These are phyloP conservation scores for Zygogramma bicolorata DNA, from an alignment of 2,888 invertebrate genomes.

Conservation along the genomic window DNA sequence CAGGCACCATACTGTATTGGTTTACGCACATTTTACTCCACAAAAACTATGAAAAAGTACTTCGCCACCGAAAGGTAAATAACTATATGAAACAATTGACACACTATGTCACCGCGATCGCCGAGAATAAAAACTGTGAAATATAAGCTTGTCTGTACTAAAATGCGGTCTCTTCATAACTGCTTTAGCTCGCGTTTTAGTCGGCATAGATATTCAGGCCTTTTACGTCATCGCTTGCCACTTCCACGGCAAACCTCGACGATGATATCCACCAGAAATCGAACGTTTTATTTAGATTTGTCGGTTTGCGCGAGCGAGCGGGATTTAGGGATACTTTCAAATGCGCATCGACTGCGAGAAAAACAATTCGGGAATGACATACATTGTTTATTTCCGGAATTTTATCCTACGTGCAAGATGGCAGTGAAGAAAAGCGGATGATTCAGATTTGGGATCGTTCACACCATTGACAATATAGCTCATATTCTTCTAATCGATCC, in stretches of 20 bases:
- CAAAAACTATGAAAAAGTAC: constrained; percentile 19
- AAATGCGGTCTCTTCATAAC: constrained; percentile 27
- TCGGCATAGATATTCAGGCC: constrained; percentile 52
- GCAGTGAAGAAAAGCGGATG: too few species aligned
- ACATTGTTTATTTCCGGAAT: background rate
- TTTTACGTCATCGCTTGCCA: constrained; percentile 52
- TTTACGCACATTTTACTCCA: constrained; percentile 63
- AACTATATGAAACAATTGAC: background rate
- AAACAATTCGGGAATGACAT: background rate
- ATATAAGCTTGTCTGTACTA: background rate
- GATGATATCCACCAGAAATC: constrained; percentile 21
- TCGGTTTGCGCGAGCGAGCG: background rate
- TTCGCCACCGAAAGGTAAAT: constrained; percentile 15
- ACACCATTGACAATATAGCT: too few species aligned
- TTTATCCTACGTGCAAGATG: background rate
- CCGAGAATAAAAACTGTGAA: constrained; percentile 2
- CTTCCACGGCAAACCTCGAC: constrained; percentile 43
- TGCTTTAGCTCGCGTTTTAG: constrained; percentile 47
- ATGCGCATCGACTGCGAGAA: background rate
- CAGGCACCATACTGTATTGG: constrained; percentile 64
- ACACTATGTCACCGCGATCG: background rate
- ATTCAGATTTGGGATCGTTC: too few species aligned
- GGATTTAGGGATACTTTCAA: background rate
- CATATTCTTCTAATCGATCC: too few species aligned
- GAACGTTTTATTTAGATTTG: constrained; percentile 8